Evolutionary conservation across 2,797 vertebrate genomes (phyloP).

Genomic region (Clangula hyemalis): DNA sequence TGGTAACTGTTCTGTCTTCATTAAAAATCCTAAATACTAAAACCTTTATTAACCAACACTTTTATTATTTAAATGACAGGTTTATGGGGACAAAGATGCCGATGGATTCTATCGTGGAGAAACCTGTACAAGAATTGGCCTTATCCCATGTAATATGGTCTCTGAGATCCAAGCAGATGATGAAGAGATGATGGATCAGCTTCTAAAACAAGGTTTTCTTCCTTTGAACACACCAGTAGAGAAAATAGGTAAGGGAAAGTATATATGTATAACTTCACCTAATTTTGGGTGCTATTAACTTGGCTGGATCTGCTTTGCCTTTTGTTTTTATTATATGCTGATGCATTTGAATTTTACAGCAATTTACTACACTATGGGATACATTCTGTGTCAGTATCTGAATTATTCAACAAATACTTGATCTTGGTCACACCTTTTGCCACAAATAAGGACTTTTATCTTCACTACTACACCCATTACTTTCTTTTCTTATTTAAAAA

Average conservation of each 20-base stretch:
- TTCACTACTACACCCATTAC: neutral
- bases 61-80: conserved; percentile 71
- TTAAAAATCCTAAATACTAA: neutral
- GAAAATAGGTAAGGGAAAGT: conserved; percentile 84
- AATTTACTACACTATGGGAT: neutral
- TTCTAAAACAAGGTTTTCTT: conserved; percentile 95
- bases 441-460: neutral
- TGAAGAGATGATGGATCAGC: conserved; percentile 95
- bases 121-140: conserved; percentile 88
- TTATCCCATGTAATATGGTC: conserved; percentile 99
- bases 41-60: neutral
- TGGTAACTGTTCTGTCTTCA: neutral
- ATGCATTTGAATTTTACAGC: neutral
- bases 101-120: conserved; percentile 97
- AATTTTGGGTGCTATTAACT: neutral
- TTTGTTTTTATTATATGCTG: neutral
- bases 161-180: conserved; percentile 97
- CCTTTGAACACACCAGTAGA: conserved; percentile 95
- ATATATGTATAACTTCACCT: rapidly evolving
- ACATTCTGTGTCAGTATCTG: neutral
- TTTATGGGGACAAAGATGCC: conserved; percentile 94
- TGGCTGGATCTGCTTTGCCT: neutral
- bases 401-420: neutral
- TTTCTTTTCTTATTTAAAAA: neutral
- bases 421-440: neutral